Evolutionary conservation across 2,888 invertebrate species (phyloP), one percentile per base, ranked within the genome.

Genomic region (Drosophila longiperda): DNA sequence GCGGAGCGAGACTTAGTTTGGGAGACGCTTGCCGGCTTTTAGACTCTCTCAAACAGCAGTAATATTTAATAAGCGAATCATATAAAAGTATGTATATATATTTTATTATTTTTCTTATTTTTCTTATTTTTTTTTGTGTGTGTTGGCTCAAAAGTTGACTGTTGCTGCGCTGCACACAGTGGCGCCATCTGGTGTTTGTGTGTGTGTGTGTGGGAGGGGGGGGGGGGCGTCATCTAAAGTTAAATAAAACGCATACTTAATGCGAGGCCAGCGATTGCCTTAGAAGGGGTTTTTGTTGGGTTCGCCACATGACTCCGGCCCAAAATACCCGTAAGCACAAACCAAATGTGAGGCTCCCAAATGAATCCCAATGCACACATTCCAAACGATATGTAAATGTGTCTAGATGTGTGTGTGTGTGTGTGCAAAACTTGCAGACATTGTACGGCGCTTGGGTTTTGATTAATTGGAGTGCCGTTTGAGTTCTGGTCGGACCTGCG

Each of bases 231-330:
- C 76, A 85, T 85, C 86, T 79, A 82, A 82, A 82, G 82, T 85
- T 82, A 82, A 82, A 85, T 82, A 82, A 82, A 82, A 85, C 82
- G 82, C 82, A 82, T 82, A 82, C 82, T 85, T 85, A 82, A 82
- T 82, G 82, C 83, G 80, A 69, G 79, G 60, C 59, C 65, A 59
- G 60, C 57, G 49, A 52, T 26, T 55, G 73, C 73, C 65, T 72
- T 65, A 73, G 60, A 50, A n/a, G 65, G 72, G 23, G 36, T 65
- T 72, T 59, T 45, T 59, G 45, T 45, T 59, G 45, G 57, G 36
- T 36, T 61, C 69, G 40, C 70, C 33, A 42, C 64, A 72, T 72
- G 72, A 64, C 71, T 62, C 5, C 45, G 63, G 45, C 53, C 45
- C 70, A 70, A 60, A 59, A 59, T 20, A 66, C 45, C 38, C 60